Percentiles rank a stretch among this genome's conserved stretches.
These are phyloP conservation scores for Drosophila subobscura DNA, from an alignment of 1,140 invertebrate species.

Conservation along the genomic window DNA sequence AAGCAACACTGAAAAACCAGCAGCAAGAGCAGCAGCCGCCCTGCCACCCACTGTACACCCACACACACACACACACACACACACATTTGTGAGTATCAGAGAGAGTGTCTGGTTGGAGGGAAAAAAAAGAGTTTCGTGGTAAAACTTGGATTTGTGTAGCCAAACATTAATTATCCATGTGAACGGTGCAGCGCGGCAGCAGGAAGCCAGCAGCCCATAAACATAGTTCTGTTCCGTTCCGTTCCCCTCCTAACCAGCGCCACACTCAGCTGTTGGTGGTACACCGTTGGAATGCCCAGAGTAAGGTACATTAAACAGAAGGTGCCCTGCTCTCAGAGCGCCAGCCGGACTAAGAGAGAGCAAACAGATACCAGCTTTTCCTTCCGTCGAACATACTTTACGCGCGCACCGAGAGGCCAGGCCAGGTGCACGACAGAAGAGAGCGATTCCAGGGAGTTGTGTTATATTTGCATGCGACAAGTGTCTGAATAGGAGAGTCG, in stretches of 20 bases:
- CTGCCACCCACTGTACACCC: constrained; percentile 31
- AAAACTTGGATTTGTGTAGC: constrained; percentile 37
- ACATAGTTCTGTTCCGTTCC: constrained; percentile 15
- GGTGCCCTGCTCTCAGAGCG: constrained; percentile 25
- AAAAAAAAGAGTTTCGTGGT: constrained; percentile 22
- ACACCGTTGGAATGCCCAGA: constrained; percentile 38
- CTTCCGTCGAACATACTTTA: too few species aligned
- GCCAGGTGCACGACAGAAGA: background rate
- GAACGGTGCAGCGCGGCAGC: constrained; percentile 29
- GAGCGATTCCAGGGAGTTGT: background rate
- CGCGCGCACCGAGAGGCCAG: background rate
- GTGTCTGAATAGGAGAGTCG: constrained; percentile 40
- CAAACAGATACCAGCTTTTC: too few species aligned
- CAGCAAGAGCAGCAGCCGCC: constrained; percentile 34
- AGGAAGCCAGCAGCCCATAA: constrained; percentile 44
- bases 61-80: background rate
- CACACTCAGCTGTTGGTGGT: constrained; percentile 47
- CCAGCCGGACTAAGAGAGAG: background rate
- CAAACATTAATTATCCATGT: constrained; percentile 57
- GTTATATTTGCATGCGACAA: constrained; percentile 68
- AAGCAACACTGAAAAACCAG: constrained; percentile 54
- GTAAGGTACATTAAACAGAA: too few species aligned
- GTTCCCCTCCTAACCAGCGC: background rate
- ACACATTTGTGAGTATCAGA: background rate
- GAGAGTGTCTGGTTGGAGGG: background rate